Percentiles rank a stretch among this genome's conserved stretches.
Evolutionary conservation across 2,888 invertebrate species (phyloP).

Genomic region (Notodonta ziczac): DNA sequence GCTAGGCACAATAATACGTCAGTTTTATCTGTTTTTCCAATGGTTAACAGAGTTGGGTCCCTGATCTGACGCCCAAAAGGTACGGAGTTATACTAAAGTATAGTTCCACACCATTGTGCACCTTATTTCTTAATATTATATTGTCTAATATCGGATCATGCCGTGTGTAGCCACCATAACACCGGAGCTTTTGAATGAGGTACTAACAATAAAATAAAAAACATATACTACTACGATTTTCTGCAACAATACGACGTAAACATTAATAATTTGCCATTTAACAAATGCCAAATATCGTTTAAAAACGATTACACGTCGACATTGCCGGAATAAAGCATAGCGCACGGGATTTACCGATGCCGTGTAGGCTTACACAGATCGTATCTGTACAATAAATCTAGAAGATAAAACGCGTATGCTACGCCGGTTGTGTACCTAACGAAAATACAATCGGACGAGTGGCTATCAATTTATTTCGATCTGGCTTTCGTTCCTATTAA

Average conservation of each 20-base stretch:
- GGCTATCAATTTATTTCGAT: constrained; percentile 54
- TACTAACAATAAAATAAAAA: neutral
- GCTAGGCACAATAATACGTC: too few species aligned
- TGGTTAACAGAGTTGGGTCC: too few species aligned
- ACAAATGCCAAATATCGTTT: constrained; percentile 31
- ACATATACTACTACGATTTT: neutral
- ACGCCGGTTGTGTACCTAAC: constrained; percentile 52
- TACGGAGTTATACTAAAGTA: too few species aligned
- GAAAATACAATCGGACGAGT: constrained; percentile 53
- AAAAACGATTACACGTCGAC: constrained; percentile 35
- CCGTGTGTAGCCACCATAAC: too few species aligned
- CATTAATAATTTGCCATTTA: constrained; percentile 23
- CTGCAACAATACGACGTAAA: neutral
- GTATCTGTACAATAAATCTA: constrained; percentile 80
- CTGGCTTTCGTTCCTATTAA: constrained; percentile 47
- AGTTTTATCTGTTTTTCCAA: too few species aligned
- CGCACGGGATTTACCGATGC: constrained; percentile 61
- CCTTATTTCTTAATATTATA: too few species aligned
- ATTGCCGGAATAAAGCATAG: constrained; percentile 58
- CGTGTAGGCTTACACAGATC: constrained; percentile 69
- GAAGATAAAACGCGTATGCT: constrained; percentile 64
- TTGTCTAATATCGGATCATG: too few species aligned
- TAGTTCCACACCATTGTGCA: too few species aligned
- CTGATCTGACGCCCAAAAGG: too few species aligned
- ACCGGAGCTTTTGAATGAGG: too few species aligned